Conservation (phyloP, 2,888 invertebrate genomes). For the Horisme vitalbata region DNA sequence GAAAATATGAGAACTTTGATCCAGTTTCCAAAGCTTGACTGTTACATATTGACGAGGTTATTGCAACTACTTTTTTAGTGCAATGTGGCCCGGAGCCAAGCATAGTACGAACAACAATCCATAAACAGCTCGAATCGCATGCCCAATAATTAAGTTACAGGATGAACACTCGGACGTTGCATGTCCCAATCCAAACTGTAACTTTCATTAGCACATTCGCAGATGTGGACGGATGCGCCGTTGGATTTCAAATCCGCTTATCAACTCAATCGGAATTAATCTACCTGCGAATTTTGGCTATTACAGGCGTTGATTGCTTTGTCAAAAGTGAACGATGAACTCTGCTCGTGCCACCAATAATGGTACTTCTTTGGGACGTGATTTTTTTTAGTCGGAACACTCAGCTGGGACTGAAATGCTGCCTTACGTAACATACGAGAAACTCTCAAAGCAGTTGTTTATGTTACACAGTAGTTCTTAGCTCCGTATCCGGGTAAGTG, state of each 20-base stretch:
- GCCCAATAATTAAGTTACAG: conserved; percentile 24
- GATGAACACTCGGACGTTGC: conserved; percentile 9
- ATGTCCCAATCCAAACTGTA: conserved; percentile 11
- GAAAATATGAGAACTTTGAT: conserved; percentile 19
- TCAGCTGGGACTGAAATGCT: neutral
- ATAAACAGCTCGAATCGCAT: conserved; percentile 24
- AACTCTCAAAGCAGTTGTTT: conserved; percentile 1
- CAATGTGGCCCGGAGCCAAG: conserved; percentile 28
- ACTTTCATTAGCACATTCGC: conserved; percentile 24
- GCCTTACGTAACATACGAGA: conserved; percentile 1
- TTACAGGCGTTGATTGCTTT: neutral
- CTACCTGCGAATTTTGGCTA: conserved; percentile 3
- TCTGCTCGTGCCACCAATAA: no score
- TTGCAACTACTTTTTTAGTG: conserved; percentile 24
- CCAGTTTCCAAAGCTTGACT: conserved; percentile 9
- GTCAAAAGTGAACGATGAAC: no score
- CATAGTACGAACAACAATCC: conserved; percentile 14
- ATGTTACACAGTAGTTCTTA: neutral
- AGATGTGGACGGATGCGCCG: conserved; percentile 9
- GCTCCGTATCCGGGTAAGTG: conserved; percentile 30
- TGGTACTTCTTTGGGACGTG: no score
- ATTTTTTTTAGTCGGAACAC: no score
- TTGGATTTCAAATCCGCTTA: conserved; percentile 11
- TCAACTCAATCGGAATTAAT: conserved; percentile 5
- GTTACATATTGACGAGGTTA: conserved; percentile 28